phyloP scores from a whole-genome alignment of 2,797 vertebrate species.

The Melanogrammus aeglefinus region DNA sequence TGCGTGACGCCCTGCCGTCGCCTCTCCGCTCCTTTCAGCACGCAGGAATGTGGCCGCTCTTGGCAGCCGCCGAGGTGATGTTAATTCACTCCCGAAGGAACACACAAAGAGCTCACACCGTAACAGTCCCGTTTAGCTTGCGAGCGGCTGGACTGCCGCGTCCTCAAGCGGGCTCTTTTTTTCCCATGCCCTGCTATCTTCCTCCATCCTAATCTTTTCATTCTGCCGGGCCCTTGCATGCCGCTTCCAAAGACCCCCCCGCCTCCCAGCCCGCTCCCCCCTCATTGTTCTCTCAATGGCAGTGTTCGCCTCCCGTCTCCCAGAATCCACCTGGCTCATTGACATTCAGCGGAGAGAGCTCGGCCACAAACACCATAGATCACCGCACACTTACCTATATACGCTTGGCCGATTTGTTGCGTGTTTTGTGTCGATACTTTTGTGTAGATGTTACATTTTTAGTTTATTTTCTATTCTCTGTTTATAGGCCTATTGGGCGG shows the following conservation, averaged over 20 bases:
- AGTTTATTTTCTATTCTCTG: background rate
- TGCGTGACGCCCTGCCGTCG: background rate
- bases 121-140: conserved; percentile 66
- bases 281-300: conserved; percentile 79
- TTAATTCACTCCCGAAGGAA: conserved; percentile 4
- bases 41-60: background rate
- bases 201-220: conserved; percentile 78
- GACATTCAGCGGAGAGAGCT: conserved; percentile 54
- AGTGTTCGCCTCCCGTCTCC: conserved; percentile 74
- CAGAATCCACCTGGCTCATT: conserved; percentile 75
- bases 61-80: background rate
- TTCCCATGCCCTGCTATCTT: conserved; percentile 81
- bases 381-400: background rate
- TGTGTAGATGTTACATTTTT: background rate
- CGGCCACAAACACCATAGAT: conserved; percentile 39
- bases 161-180: conserved; percentile 9
- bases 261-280: conserved; percentile 60
- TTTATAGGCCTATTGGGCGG: too few species aligned
- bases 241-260: conserved; percentile 61
- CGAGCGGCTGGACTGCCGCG: conserved; percentile 52
- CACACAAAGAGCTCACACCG: conserved; percentile 55
- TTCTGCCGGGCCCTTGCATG: conserved; percentile 66
- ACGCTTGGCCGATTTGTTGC: background rate
- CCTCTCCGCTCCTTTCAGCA: background rate
- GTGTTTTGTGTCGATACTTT: background rate